Base-by-base conservation (phyloP, 2,888 invertebrate species). In the Dasypolia templi region DNA sequence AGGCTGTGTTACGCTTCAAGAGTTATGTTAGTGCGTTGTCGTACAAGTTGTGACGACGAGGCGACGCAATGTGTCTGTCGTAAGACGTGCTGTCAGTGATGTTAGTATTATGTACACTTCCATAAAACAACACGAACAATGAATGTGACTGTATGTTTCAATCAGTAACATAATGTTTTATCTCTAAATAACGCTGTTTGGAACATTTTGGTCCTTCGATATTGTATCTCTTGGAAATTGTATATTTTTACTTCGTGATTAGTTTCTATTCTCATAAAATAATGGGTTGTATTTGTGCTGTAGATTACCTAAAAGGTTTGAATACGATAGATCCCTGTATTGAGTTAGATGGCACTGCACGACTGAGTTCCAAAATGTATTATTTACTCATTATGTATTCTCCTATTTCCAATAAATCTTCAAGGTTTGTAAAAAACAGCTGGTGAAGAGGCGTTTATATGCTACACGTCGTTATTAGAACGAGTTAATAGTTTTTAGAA, bases 1-100 rank as follows among this genome's bases (percentile, higher is more conserved):
- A 81, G 85, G 89, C 89, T 90, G 90, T 90, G 90, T 85, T 82
- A 85, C 75, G 82, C 86, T 88, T 86, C 72, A 69, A 69, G 64
- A 58, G 70, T 70, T 61, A 51, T 42, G 26, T 72, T 42, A 61
- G 49, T 81, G 53, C 56, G 46, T 51, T 64, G 55, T 49, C 35
- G 59, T 19, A 17, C 61, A n/a, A 12, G 32, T 22, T n/a, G 44
- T 19, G 32, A 46, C 26, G 39, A 44, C 12, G 61, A 75, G 22
- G 35, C 35, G 11, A 9, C 59, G 5, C n/a, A n/a, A 14, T 19
- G 49, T 35, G 59, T 51, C 9, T 61, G 46, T 35, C 51, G 61
- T 19, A 19, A 49, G 14, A 42, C 42, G n/a, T 35, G 59, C 32
- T 49, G 61, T 35, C n/a, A 49, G 26, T 53, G 44, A 32, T 32